Percentiles rank a stretch among this genome's conserved stretches.
phyloP scores from a whole-genome alignment of 2,888 invertebrate species.

The Gymnoscelis rufifasciata region DNA sequence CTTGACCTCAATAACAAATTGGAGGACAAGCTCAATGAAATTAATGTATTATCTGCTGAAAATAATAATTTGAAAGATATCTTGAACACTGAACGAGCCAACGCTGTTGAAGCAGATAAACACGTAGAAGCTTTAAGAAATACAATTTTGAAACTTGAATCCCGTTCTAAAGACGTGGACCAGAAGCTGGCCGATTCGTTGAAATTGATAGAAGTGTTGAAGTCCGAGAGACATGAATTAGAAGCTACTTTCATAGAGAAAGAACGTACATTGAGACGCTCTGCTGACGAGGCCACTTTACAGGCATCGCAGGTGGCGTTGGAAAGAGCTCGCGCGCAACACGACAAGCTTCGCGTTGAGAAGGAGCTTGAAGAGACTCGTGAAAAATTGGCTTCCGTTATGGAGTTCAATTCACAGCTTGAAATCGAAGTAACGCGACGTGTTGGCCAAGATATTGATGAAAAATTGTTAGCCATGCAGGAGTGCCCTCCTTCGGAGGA shows the following conservation, averaged over 20 bases:
- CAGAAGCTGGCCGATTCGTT: slow-evolving; percentile 46
- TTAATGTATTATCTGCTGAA: slow-evolving; percentile 49
- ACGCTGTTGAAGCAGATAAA: slow-evolving; percentile 44
- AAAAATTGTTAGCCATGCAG: slow-evolving; percentile 50
- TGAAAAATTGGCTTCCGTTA: slow-evolving; percentile 57
- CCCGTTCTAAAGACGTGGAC: slow-evolving; percentile 52
- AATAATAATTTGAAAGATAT: slow-evolving; percentile 48
- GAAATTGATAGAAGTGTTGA: slow-evolving; percentile 50
- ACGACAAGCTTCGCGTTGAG: slow-evolving; percentile 84
- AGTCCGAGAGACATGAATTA: slow-evolving; percentile 60
- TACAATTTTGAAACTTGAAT: slow-evolving; percentile 44
- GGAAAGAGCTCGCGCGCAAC: slow-evolving; percentile 85
- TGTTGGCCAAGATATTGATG: slow-evolving; percentile 48
- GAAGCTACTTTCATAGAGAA: slow-evolving; percentile 66
- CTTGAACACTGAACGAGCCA: slow-evolving; percentile 43
- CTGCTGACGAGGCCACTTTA: slow-evolving; percentile 85
- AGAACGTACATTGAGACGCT: slow-evolving; percentile 80
- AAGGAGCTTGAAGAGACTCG: slow-evolving; percentile 79
- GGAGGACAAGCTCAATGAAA: slow-evolving; percentile 52
- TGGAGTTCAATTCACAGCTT: slow-evolving; percentile 56
- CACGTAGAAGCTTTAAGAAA: slow-evolving; percentile 45
- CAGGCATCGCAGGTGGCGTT: slow-evolving; percentile 85
- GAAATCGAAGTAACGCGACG: slow-evolving; percentile 71
- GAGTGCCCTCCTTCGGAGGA: slow-evolving; percentile 56
- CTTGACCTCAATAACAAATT: slow-evolving; percentile 67